Base-by-base conservation (phyloP, 2,113 vertebrate genomes). In the Malurus cyaneus region DNA sequence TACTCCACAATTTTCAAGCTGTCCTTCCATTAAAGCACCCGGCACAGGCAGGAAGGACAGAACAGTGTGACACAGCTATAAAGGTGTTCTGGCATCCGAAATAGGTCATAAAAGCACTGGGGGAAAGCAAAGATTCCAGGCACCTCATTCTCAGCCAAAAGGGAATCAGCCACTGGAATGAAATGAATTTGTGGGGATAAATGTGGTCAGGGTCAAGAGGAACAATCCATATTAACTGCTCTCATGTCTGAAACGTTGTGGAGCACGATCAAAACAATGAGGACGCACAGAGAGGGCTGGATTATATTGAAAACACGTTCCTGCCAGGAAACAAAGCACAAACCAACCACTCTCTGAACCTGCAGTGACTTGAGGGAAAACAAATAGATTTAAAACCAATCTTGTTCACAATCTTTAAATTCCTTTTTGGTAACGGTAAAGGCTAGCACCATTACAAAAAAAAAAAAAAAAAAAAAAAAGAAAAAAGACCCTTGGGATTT, bases 11-110 rank as follows among this genome's bases (percentile, higher is more conserved):
- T 93, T 88, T 87, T 71, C 41, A 50, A 70, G 71, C 31, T 46
- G 47, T 76, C 49, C 88, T 88, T 88, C 72, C 20, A 36, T 32
- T 49, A 79, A 90, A 73, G 72, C 60, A 67, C 19, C n/a, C 36
- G 49, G 76, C 47, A 41, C 60, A 61, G 64, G 53, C 36, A n/a
- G 47, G 80, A 64, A 84, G 79, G 5, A 65, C 42, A 61, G 81
- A 88, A 66, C 78, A 73, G 74, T 10, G 74, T 26, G 70, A n/a
- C 2, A 1, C 17, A 29, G 49, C 77, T 60, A 8, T 31, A 74
- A 78, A 94, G 88, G 72, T 71, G 82, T 88, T 86, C 88, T 80
- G 61, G 52, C 47, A 74, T 20, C 54, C 88, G 71, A 92, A 91
- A 73, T 1, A 49, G 65, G 52, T 29, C 64, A 88, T 34, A 60